These are phyloP conservation scores for Vombatus ursinus DNA, from an alignment of 2,113 vertebrate species.

Conservation along the genomic window DNA sequence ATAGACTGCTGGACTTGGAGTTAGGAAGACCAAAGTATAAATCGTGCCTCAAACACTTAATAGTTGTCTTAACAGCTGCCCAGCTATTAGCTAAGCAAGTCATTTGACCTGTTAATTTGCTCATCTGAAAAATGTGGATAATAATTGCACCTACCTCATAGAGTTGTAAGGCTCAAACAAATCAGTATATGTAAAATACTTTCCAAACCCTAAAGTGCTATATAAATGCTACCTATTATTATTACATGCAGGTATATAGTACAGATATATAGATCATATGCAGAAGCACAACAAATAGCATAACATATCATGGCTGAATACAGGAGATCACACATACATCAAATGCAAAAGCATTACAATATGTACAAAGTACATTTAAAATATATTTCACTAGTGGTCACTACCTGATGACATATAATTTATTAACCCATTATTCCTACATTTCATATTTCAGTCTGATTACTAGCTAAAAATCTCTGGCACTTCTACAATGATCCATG, in stretches of 20 bases:
- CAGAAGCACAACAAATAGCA: neutral
- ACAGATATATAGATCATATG: neutral
- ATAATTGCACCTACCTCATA: neutral
- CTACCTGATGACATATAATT: neutral
- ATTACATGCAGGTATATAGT: neutral
- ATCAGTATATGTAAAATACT: neutral
- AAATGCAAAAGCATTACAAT: neutral
- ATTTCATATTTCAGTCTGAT: neutral
- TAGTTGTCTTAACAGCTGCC: neutral
- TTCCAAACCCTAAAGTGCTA: neutral
- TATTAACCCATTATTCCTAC: neutral
- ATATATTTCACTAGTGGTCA: neutral
- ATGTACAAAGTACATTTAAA: neutral
- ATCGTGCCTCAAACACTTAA: neutral
- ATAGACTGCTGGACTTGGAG: neutral
- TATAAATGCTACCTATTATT: neutral
- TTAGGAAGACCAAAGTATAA: neutral
- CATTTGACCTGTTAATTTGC: neutral
- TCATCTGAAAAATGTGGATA: neutral
- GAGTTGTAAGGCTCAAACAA: neutral
- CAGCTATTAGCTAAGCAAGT: neutral
- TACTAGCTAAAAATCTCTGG: neutral
- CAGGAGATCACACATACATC: neutral
- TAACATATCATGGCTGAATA: neutral
- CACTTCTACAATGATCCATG: neutral